phyloP scores from a whole-genome alignment of 2,797 vertebrate species.

The Falco novaeseelandiae region DNA sequence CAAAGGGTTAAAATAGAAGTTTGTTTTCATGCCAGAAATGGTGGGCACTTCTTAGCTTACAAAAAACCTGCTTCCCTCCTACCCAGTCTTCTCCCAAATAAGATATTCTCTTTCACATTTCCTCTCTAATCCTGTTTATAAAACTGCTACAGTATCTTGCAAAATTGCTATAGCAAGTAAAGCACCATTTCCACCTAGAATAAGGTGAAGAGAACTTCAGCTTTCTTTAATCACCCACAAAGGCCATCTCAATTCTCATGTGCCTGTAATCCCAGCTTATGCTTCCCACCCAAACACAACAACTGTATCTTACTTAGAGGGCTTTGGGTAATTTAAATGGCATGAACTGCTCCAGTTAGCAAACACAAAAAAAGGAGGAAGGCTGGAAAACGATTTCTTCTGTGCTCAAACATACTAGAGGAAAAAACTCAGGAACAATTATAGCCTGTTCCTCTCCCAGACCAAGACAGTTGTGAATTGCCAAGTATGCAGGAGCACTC shows the following conservation, averaged over 20 bases:
- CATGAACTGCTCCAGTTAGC: slow-evolving; percentile 51
- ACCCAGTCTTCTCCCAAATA: background rate
- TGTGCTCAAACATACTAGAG: background rate
- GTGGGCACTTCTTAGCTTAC: background rate
- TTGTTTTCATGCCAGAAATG: background rate
- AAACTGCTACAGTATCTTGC: background rate
- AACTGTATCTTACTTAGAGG: background rate
- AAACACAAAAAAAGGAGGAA: slow-evolving; percentile 42
- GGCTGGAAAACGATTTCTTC: background rate
- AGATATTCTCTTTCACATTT: background rate
- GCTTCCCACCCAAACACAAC: slow-evolving; percentile 15
- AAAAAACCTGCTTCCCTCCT: background rate
- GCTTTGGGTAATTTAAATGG: background rate
- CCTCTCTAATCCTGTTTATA: background rate
- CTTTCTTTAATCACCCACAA: background rate
- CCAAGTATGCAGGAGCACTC: background rate
- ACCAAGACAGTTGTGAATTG: background rate
- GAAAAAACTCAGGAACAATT: background rate
- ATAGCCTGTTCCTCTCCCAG: background rate
- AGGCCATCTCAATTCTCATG: background rate
- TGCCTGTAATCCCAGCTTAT: background rate
- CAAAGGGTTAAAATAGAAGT: background rate
- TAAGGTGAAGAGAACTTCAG: background rate
- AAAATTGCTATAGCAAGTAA: background rate
- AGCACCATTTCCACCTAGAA: background rate